phyloP scores from a whole-genome alignment of 2,797 vertebrate genomes.

The Lepilemur septentrionalis region DNA sequence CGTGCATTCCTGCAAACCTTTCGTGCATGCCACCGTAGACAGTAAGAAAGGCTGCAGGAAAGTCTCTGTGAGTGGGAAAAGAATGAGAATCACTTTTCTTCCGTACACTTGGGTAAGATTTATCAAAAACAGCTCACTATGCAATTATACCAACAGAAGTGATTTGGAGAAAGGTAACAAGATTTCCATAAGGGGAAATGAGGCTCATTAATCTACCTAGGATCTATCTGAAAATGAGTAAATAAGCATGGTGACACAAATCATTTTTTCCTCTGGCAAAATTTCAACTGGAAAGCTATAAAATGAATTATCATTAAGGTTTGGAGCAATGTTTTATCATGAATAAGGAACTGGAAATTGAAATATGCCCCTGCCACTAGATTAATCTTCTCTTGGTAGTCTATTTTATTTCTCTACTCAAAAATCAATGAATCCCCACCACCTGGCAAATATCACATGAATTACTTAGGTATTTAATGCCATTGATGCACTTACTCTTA shows the following conservation, averaged over 20 bases:
- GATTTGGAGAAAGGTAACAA: background rate
- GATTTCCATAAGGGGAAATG: constrained; percentile 16
- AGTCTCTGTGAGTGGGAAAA: accelerated
- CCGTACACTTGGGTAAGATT: background rate
- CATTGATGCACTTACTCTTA: background rate
- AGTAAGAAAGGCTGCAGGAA: accelerated
- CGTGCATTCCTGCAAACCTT: background rate
- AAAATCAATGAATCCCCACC: constrained; percentile 58
- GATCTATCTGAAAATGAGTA: constrained; percentile 37
- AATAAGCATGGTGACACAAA: constrained; percentile 33
- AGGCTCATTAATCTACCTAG: background rate
- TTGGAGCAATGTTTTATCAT: constrained; percentile 47
- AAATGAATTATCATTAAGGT: constrained; percentile 54
- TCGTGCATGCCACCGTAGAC: background rate
- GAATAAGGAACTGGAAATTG: constrained; percentile 61
- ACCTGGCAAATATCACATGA: constrained; percentile 25
- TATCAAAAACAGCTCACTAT: background rate
- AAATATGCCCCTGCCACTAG: constrained; percentile 34
- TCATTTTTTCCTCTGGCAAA: constrained; percentile 41
- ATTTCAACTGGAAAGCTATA: constrained; percentile 37
- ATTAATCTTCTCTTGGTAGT: constrained; percentile 51
- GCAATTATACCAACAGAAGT: background rate
- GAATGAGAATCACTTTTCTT: background rate
- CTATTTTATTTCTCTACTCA: constrained; percentile 45
- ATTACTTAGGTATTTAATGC: background rate